A percentile compares a stretch with the other conserved stretches of the same genome.
phyloP scores from a whole-genome alignment of 2,797 vertebrate genomes.

The Danio choprae region DNA sequence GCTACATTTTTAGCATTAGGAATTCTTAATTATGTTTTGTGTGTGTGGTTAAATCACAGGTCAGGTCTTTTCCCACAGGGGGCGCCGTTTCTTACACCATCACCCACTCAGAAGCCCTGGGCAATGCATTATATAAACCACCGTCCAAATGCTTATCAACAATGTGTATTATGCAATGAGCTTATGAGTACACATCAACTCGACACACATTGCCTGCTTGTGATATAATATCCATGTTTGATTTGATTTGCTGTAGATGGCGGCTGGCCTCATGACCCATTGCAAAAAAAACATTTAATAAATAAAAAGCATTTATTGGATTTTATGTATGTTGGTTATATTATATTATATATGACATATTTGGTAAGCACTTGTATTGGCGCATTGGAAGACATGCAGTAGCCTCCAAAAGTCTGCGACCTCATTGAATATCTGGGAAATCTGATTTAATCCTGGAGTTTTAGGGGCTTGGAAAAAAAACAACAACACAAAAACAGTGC shows the following conservation, averaged over 20 bases:
- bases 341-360: conserved; percentile 22
- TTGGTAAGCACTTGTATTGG: not conserved
- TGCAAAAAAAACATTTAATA: not conserved
- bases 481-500: not conserved
- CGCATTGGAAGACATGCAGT: not conserved
- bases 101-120: not conserved
- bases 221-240: conserved; percentile 29
- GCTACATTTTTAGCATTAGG: not conserved
- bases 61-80: conserved; percentile 13
- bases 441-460: not conserved
- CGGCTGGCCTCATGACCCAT: not conserved
- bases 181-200: conserved; percentile 32
- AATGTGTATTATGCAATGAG: conserved; percentile 25
- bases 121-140: conserved; percentile 19
- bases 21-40: not conserved
- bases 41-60: not conserved
- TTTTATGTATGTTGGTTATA: conserved; percentile 57
- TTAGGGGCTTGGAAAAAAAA: not conserved
- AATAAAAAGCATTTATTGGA: conserved; percentile 27
- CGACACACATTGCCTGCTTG: not conserved
- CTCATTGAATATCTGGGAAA: not conserved
- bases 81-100: conserved; percentile 10
- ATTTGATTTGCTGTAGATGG: not conserved
- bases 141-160: conserved; percentile 31
- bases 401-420: not conserved